Base-by-base conservation (phyloP, 2,113 vertebrate genomes). In the Aegithalos caudatus region DNA sequence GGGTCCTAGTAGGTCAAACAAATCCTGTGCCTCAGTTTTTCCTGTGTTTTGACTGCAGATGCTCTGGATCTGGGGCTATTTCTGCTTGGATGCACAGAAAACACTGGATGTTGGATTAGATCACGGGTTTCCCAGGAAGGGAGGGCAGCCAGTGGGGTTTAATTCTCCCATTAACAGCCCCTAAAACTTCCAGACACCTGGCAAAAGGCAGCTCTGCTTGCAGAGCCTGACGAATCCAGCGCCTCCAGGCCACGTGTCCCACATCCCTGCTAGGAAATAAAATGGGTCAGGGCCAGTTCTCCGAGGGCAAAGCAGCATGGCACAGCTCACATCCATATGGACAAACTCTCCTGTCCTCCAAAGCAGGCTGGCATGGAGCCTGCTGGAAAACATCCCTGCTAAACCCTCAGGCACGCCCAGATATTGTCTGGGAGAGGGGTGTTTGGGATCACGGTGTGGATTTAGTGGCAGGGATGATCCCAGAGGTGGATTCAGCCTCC, bases 291-390 rank as follows among this genome's bases (percentile, higher is more conserved):
- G 15, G 95, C 92, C 95, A 97, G 92, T 91, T 95, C 90, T 95
- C 90, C 2, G 35, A 95, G 90, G 96, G 94, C 90, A 97, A 12
- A 90, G 92, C 95, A 82, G 81, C 92, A 45, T 8, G 94, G 90
- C 90, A 93, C 78, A 79, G 78, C 94, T 90, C 90, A 33, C 48
- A 73, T 85, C 95, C 95, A 93, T 96, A 97, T 95, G 96, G 95
- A 81, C 44, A 37, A 71, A 28, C 56, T 74, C 10, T 3, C 44
- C 69, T 2, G 0, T 35, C 51, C 87, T 94, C 78, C 84, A 58
- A 70, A 93, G 67, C 48, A 51, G 85, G 19, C 73, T 97, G 95
- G 95, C 96, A 79, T 1, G 0, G 3, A 76, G 90, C 90, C 66
- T 8, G 31, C 31, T 94, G 92, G 92, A 96, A 93, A 79, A 45